Evolutionary conservation across 2,113 vertebrate species (phyloP).

Genomic region (Odocoileus hemionus): DNA sequence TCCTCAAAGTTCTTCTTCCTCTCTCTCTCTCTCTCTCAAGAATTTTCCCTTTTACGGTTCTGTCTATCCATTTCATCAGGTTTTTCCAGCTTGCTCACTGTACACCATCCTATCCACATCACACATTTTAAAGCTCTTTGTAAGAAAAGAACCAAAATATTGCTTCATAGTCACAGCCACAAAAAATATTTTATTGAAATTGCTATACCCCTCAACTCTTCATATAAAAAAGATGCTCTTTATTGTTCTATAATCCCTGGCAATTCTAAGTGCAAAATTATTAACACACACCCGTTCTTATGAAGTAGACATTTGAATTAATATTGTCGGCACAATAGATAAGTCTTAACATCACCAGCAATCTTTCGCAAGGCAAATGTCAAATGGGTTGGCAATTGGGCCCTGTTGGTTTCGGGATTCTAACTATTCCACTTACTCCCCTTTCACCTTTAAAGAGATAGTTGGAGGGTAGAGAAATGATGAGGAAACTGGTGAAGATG

Average conservation of each 20-base stretch:
- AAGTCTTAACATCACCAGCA: neutral
- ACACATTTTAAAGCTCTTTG: neutral
- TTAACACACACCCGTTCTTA: neutral
- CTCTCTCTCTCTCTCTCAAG: neutral
- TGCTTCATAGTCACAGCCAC: neutral
- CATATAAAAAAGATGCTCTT: neutral
- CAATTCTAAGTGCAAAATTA: neutral
- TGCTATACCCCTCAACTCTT: neutral
- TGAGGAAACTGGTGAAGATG: neutral
- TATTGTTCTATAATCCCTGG: neutral
- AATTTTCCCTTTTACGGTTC: neutral
- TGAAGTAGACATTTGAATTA: neutral
- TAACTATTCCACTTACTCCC: neutral
- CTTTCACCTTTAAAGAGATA: neutral
- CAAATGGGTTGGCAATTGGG: neutral
- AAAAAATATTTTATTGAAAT: neutral
- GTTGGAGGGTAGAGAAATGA: neutral
- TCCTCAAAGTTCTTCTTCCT: neutral
- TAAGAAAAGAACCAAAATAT: neutral
- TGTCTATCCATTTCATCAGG: neutral
- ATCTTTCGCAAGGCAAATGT: neutral
- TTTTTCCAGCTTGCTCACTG: neutral
- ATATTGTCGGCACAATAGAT: fast-evolving
- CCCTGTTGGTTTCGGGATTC: neutral
- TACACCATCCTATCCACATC: neutral